phyloP scores from a whole-genome alignment of 2,888 invertebrate species.

The Philopedon plagiatum region DNA sequence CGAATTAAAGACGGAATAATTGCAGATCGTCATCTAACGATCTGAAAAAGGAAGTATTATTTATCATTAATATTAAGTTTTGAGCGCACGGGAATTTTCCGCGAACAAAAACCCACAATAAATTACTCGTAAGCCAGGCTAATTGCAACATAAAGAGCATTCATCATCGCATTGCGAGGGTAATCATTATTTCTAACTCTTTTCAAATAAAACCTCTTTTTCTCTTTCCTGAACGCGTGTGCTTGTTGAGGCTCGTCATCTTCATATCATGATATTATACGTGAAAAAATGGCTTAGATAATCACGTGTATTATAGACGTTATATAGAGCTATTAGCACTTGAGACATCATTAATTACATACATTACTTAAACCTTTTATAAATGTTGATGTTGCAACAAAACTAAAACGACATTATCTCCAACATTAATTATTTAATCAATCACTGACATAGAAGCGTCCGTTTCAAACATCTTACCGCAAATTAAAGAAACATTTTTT shows the following conservation, averaged over 20 bases:
- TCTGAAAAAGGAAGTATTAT: neutral
- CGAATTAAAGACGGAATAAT: too few species aligned
- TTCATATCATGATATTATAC: neutral
- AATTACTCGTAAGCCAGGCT: neutral
- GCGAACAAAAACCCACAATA: constrained; percentile 16
- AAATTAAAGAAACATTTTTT: too few species aligned
- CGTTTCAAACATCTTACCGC: neutral
- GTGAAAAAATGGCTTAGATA: neutral
- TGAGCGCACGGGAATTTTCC: neutral
- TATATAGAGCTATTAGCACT: neutral
- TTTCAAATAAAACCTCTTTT: neutral
- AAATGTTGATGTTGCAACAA: neutral
- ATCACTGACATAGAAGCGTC: neutral
- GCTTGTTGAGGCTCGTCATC: neutral
- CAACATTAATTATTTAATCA: neutral
- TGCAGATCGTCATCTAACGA: neutral
- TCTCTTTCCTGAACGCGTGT: neutral
- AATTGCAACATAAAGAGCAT: constrained; percentile 18
- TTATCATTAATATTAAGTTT: constrained; percentile 9
- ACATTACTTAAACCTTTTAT: neutral
- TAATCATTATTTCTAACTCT: constrained; percentile 18
- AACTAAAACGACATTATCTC: neutral
- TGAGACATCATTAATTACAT: neutral
- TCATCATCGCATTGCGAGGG: constrained; percentile 1
- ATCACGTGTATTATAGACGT: neutral